Evolutionary conservation across 2,113 vertebrate genomes (phyloP).

Genomic region (Protobothrops mucrosquamatus): DNA sequence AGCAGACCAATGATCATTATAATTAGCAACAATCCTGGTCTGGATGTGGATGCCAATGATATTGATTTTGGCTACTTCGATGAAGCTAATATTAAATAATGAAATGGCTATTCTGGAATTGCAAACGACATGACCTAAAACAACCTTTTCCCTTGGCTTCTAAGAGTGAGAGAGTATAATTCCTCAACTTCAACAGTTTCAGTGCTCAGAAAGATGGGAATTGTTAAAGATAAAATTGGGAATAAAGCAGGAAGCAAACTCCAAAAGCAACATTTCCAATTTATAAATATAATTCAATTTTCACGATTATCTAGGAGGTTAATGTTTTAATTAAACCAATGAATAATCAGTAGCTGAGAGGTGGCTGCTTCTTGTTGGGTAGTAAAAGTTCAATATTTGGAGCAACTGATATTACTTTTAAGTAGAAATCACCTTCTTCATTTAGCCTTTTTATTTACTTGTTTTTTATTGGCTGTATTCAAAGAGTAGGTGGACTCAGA

Average conservation of each 20-base stretch:
- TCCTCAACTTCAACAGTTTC: neutral
- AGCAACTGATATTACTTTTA: neutral
- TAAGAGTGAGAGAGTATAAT: neutral
- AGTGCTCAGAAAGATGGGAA: neutral
- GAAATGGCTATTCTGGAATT: neutral
- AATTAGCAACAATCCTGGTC: neutral
- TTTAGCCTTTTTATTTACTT: neutral
- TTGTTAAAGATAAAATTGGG: neutral
- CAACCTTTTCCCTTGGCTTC: neutral
- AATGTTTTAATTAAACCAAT: neutral
- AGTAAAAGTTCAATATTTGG: neutral
- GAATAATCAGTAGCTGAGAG: neutral
- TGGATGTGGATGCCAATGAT: neutral
- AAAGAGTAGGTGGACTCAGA: neutral
- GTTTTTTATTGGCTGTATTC: neutral
- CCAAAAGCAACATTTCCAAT: neutral
- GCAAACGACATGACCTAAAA: neutral
- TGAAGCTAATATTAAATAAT: neutral
- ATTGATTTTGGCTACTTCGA: neutral
- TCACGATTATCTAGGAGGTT: neutral
- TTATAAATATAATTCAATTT: neutral
- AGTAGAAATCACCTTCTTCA: neutral
- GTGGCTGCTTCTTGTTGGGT: neutral
- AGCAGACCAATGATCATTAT: neutral
- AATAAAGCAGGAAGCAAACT: neutral